Evolutionary conservation across 2,888 invertebrate genomes (phyloP).

Genomic region (Pachymerium ferrugineum): DNA sequence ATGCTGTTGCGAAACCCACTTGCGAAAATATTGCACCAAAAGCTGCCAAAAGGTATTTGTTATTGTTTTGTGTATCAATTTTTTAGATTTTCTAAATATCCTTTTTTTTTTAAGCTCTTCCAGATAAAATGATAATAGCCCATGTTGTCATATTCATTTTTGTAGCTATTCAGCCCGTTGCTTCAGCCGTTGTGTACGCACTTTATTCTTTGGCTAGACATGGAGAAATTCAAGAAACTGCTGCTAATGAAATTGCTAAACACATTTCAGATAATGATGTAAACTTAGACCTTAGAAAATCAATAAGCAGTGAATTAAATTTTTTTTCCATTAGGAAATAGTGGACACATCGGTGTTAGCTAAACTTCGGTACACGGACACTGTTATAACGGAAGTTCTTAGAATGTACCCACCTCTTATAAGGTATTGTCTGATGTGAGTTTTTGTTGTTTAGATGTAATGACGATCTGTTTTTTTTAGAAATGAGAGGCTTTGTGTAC

Average conservation of each 20-base stretch:
- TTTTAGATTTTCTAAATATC: background rate
- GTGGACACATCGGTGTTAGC: background rate
- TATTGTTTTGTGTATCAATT: background rate
- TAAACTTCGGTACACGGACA: slow-evolving; percentile 3
- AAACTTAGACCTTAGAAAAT: background rate
- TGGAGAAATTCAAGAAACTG: background rate
- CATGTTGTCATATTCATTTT: slow-evolving; percentile 6
- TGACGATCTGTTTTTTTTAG: background rate
- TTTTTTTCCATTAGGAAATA: background rate
- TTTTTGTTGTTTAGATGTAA: background rate
- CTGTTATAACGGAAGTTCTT: background rate
- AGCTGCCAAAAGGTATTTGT: background rate
- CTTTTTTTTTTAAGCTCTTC: background rate
- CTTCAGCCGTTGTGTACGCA: background rate
- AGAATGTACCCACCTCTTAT: slow-evolving; percentile 15
- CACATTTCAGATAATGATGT: background rate
- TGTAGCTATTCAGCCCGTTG: background rate
- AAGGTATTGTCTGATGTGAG: background rate
- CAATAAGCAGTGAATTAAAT: background rate
- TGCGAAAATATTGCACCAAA: background rate
- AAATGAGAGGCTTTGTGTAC: slow-evolving; percentile 6
- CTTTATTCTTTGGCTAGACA: background rate
- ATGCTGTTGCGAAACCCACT: background rate
- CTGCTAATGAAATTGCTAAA: background rate
- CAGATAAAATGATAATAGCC: slow-evolving; percentile 17